These are phyloP conservation scores for Zaprionus lachaisei DNA, from an alignment of 1,140 invertebrate species.

Conservation along the genomic window DNA sequence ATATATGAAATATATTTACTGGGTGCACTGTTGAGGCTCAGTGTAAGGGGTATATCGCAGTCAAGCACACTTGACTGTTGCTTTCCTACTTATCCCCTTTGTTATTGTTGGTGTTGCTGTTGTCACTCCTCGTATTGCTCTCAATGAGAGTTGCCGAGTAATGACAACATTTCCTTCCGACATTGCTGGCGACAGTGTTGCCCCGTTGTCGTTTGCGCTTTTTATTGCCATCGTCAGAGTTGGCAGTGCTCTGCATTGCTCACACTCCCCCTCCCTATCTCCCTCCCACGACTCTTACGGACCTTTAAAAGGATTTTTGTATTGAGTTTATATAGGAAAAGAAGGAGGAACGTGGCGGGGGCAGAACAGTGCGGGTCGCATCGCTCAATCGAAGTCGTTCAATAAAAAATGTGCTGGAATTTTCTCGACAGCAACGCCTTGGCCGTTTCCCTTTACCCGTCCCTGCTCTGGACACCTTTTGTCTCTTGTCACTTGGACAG, in stretches of 20 bases:
- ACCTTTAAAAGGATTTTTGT: slow-evolving; percentile 55
- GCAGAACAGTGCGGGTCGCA: background rate
- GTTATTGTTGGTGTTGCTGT: slow-evolving; percentile 8
- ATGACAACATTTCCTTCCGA: slow-evolving; percentile 76
- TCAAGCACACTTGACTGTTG: no score
- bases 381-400: slow-evolving; percentile 71
- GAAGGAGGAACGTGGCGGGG: background rate
- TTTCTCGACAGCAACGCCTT: slow-evolving; percentile 50
- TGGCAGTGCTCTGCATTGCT: slow-evolving; percentile 17
- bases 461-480: background rate
- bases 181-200: slow-evolving; percentile 28
- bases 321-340: slow-evolving; percentile 63
- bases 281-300: background rate
- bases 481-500: slow-evolving; percentile 35
- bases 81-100: background rate
- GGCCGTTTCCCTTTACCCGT: background rate
- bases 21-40: no score
- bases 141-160: slow-evolving; percentile 66
- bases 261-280: background rate
- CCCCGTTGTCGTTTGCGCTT: slow-evolving; percentile 47
- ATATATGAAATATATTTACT: no score
- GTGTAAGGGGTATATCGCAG: no score
- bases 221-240: slow-evolving; percentile 70
- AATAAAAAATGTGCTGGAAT: slow-evolving; percentile 76
- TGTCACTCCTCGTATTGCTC: slow-evolving; percentile 8